A percentile compares a stretch with the other conserved stretches of the same genome.
Evolutionary conservation across 2,797 vertebrate species (phyloP).

Genomic region (Mionectes olivaceus): DNA sequence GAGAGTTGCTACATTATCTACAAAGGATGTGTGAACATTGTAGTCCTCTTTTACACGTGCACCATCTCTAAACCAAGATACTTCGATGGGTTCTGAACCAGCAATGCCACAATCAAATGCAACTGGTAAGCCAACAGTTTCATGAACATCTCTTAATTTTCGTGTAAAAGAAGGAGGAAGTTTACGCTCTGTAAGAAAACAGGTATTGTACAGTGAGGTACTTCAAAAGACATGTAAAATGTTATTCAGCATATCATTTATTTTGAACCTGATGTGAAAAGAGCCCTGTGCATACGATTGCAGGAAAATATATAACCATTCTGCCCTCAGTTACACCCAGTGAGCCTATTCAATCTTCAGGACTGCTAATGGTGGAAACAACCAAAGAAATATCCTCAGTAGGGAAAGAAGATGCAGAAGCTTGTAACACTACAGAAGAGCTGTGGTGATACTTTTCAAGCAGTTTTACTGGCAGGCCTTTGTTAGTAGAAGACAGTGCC

Average conservation of each 20-base stretch:
- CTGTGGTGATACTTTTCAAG: neutral
- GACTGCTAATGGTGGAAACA: neutral
- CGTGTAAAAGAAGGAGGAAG: slow-evolving; percentile 92
- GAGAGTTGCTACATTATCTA: slow-evolving; percentile 90
- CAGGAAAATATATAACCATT: neutral
- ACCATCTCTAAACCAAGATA: slow-evolving; percentile 92
- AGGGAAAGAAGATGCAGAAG: neutral
- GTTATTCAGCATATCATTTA: neutral
- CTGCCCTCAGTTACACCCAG: neutral
- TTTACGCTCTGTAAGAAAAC: slow-evolving; percentile 88
- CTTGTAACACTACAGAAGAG: neutral
- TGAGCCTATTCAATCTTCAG: neutral
- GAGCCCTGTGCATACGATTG: neutral
- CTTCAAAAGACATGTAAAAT: neutral
- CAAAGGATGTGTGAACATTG: slow-evolving; percentile 85
- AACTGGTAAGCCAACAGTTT: slow-evolving; percentile 86
- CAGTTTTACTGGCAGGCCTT: neutral
- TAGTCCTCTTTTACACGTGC: slow-evolving; percentile 76
- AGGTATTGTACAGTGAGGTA: slow-evolving; percentile 38
- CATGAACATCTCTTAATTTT: slow-evolving; percentile 91
- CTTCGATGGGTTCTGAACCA: slow-evolving; percentile 91
- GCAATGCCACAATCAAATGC: slow-evolving; percentile 89
- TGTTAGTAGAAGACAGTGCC: neutral
- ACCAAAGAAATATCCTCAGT: neutral
- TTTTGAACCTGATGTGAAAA: neutral